Evolutionary conservation across 2,888 invertebrate species (phyloP).

Genomic region (Mechanitis mazaeus): DNA sequence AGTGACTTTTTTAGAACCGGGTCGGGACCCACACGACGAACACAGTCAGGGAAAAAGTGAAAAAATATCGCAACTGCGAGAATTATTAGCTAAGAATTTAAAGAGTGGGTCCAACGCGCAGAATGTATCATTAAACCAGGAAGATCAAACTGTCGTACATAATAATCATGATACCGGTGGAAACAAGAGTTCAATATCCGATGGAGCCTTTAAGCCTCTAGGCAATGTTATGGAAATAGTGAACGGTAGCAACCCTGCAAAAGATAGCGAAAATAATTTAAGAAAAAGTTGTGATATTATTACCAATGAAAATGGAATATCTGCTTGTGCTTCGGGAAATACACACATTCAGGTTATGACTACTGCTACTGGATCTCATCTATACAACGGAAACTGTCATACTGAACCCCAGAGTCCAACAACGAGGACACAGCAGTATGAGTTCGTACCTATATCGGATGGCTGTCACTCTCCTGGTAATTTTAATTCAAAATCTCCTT

Average conservation of each 20-base stretch:
- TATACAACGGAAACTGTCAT: slow-evolving; percentile 60
- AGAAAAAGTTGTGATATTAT: slow-evolving; percentile 45
- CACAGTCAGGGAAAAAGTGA: slow-evolving; percentile 75
- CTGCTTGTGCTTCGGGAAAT: slow-evolving; percentile 42
- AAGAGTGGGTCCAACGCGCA: slow-evolving; percentile 52
- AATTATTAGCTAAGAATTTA: slow-evolving; percentile 81
- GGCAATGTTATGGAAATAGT: slow-evolving; percentile 36
- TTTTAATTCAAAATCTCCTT: slow-evolving; percentile 63
- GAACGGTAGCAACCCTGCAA: slow-evolving; percentile 42
- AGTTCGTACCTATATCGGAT: slow-evolving; percentile 91
- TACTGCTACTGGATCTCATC: slow-evolving; percentile 42
- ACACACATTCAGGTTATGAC: slow-evolving; percentile 41
- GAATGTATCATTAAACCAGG: slow-evolving; percentile 42
- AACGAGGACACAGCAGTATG: slow-evolving; percentile 86
- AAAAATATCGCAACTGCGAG: slow-evolving; percentile 84
- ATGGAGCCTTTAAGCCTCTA: slow-evolving; percentile 59
- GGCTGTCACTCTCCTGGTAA: slow-evolving; percentile 81
- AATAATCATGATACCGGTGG: slow-evolving; percentile 42
- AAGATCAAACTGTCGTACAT: slow-evolving; percentile 39
- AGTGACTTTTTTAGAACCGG: slow-evolving; percentile 61
- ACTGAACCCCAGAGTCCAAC: slow-evolving; percentile 85
- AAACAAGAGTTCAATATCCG: slow-evolving; percentile 42
- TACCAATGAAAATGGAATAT: slow-evolving; percentile 50
- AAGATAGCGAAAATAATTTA: slow-evolving; percentile 37
- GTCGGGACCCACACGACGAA: slow-evolving; percentile 68